Evolutionary conservation across 2,888 invertebrate species (phyloP).

Genomic region (Adineta ricciae): DNA sequence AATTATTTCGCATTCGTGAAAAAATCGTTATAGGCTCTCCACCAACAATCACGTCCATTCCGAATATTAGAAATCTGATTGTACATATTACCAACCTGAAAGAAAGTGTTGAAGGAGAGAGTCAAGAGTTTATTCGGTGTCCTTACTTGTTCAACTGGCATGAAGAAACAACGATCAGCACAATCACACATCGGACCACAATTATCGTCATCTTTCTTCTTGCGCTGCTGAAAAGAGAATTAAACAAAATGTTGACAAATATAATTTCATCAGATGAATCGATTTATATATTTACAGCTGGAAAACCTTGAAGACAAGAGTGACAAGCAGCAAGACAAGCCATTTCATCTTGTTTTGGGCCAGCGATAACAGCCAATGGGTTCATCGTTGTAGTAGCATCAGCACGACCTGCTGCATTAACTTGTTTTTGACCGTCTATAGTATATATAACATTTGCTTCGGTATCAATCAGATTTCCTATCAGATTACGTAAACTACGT

Average conservation of each 20-base stretch:
- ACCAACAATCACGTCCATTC: background rate
- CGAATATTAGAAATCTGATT: background rate
- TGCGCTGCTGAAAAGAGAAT: background rate
- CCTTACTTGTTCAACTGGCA: background rate
- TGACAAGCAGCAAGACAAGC: conserved; percentile 10
- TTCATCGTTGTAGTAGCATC: background rate
- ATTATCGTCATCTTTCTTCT: background rate
- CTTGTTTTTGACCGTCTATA: background rate
- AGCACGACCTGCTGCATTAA: background rate
- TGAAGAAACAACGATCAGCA: background rate
- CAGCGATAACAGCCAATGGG: background rate
- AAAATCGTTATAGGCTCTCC: background rate
- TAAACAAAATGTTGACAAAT: background rate
- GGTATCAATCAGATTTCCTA: background rate
- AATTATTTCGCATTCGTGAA: background rate
- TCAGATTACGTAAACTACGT: background rate
- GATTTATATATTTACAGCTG: background rate
- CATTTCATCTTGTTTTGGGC: background rate
- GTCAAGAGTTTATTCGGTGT: background rate
- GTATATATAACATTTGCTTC: background rate
- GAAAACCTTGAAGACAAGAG: background rate
- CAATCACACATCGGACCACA: conserved; percentile 20
- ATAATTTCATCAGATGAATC: background rate
- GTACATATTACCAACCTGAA: background rate
- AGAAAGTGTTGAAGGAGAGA: background rate